A percentile compares a stretch with the other conserved stretches of the same genome.
phyloP scores from a whole-genome alignment of 2,113 vertebrate genomes.

The Philantomba maxwellii region DNA sequence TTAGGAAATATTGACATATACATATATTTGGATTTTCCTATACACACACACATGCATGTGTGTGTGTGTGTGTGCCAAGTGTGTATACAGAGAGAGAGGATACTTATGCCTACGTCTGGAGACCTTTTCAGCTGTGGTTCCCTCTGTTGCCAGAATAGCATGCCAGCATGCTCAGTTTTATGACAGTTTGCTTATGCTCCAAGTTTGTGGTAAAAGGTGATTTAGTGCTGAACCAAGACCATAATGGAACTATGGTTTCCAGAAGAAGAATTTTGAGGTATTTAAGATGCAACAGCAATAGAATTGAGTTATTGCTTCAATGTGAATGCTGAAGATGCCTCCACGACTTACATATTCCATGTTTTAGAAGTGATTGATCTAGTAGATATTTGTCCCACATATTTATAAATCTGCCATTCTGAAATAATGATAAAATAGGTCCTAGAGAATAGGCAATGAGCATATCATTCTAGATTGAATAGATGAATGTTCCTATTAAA shows the following conservation, averaged over 20 bases:
- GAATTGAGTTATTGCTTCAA: background rate
- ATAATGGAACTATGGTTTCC: background rate
- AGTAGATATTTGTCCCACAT: background rate
- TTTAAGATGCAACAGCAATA: background rate
- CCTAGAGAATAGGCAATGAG: background rate
- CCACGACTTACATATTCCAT: background rate
- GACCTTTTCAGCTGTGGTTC: background rate
- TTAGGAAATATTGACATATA: background rate
- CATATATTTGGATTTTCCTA: background rate
- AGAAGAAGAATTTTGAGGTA: background rate
- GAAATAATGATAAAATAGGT: background rate
- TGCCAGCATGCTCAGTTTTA: background rate
- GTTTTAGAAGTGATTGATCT: background rate
- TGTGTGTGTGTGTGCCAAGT: background rate
- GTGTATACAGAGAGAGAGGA: background rate
- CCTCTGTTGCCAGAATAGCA: background rate
- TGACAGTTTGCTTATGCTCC: background rate
- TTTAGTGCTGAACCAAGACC: background rate
- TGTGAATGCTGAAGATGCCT: background rate
- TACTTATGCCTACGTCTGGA: background rate
- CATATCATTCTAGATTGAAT: background rate
- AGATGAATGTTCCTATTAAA: background rate
- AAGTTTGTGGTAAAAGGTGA: background rate
- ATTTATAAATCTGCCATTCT: background rate
- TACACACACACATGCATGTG: accelerated